Evolutionary conservation across 2,888 invertebrate species (phyloP), one percentile per base, ranked within the genome.

Genomic region (Mesoligia furuncula): DNA sequence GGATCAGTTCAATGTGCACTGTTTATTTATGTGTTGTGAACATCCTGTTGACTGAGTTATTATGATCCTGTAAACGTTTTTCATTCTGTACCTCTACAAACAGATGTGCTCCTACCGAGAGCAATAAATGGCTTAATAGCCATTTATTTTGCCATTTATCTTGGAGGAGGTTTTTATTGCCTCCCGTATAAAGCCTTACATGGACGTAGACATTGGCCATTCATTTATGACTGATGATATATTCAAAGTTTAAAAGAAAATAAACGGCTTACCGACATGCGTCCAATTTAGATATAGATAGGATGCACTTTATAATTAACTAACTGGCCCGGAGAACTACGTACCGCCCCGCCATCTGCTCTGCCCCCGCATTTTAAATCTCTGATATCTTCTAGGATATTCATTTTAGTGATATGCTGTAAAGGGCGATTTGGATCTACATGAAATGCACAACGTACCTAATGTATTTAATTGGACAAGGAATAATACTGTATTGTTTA

Each of bases 111-210:
- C 27, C 39, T 42, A 61, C 31, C 27, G 48, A 62, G 3, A 39
- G 24, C 54, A 59, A 70, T 70, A 62, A 71, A 73, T 68, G 31
- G 31, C 39, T 73, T 84, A 64, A 71, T 71, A 76, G 20, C 24
- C 31, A 59, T 84, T 74, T 67, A 73, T 54, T 72, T 67, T 54
- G 20, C 36, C 61, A 73, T 81, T 70, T 59, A 67, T 70, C 69
- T 82, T 76, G 45, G 42, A 24, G 20, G n/a, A 54, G 1, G 31
- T 54, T 83, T 83, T 73, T 66, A 83, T 27, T 79, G 51, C 73
- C 9, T 69, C 36, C 48, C 42, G 20, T 51, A 42, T 81, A 57
- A 62, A 68, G 4, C 20, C 31, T n/a, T 75, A 75, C 17, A 64
- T 42, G 57, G 31, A 36, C 31, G 5, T 36, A 68, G 57, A 48